Conservation (phyloP, 2,113 vertebrate species). For the Nycticryphes semicollaris region DNA sequence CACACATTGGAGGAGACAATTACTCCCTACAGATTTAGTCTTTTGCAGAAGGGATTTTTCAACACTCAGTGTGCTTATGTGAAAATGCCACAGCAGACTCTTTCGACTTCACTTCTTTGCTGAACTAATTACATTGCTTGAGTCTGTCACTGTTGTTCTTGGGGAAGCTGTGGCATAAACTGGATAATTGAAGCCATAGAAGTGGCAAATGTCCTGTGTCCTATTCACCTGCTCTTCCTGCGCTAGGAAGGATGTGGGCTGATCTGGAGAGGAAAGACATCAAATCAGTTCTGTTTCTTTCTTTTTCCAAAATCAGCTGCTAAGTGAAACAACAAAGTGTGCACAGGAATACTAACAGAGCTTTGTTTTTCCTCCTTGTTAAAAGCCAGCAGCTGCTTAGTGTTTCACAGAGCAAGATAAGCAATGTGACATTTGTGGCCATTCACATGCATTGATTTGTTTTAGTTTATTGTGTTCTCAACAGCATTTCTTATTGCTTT, state of each 20-base stretch:
- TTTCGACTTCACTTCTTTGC: not conserved
- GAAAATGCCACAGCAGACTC: not conserved
- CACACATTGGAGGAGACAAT: not conserved
- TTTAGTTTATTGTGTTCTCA: conserved; percentile 36
- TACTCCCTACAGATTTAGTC: not conserved
- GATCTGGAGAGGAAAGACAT: conserved; percentile 68
- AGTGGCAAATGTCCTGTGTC: conserved; percentile 56
- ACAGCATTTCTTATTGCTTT: not conserved
- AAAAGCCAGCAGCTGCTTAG: conserved; percentile 59
- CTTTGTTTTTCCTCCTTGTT: conserved; percentile 19
- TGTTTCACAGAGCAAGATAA: conserved; percentile 49
- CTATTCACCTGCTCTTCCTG: conserved; percentile 77
- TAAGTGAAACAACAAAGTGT: conserved; percentile 61
- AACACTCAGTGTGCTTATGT: not conserved
- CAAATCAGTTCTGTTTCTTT: conserved; percentile 60
- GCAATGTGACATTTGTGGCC: conserved; percentile 51
- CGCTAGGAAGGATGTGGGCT: conserved; percentile 72
- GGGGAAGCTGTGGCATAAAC: conserved; percentile 25
- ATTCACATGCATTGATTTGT: conserved; percentile 47
- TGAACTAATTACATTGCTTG: conserved; percentile 5
- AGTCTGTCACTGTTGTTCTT: conserved; percentile 44
- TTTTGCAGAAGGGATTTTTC: conserved; percentile 11
- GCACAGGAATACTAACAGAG: conserved; percentile 36
- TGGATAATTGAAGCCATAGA: conserved; percentile 46
- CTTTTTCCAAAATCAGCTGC: conserved; percentile 63